Evolutionary conservation across 2,888 invertebrate genomes (phyloP), one percentile per base, ranked within the genome.

Genomic region (Melanotus villosus): DNA sequence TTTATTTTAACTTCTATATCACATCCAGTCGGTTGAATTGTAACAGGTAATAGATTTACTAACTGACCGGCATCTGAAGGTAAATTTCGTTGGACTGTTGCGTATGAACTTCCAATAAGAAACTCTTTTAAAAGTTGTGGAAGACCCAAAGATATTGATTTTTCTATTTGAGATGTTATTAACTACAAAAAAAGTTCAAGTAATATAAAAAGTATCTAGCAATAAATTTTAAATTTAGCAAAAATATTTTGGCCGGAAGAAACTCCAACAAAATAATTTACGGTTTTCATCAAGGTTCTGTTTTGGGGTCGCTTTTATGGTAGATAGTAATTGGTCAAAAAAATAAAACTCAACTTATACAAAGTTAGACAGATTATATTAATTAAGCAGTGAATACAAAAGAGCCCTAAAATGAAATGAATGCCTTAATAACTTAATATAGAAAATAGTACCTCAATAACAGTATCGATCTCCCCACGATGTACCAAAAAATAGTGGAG

Each of bases 401-500:
- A n/a, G n/a, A n/a, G n/a, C n/a, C n/a, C n/a, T n/a, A n/a, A n/a
- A n/a, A n/a, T n/a, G n/a, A n/a, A n/a, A n/a, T n/a, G n/a, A 26
- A 26, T 26, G 50, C 4, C 26, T n/a, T 21, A 50, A 23, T 26
- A 21, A 16, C 7, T 16, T 10, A 50, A 26, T 32, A 16, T 32
- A 54, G 14, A 54, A 23, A 23, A 12, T 36, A 3, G 62, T 82
- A 91, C 92, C 87, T 93, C 92, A 65, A 92, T 90, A 56, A 93
- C 90, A 62, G 91, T 87, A 64, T 93, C 93, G 79, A 91, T 85
- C 76, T 95, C 94, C 65, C 90, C 90, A 50, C 89, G 89, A 80
- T 96, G 95, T 54, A 93, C 89, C 36, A 95, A 87, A 78, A 95
- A 89, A 80, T 94, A 93, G 83, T 96, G 96, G 21, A 96, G 86